Conservation (phyloP, 2,888 invertebrate species). For the Heliconius ethilla region DNA sequence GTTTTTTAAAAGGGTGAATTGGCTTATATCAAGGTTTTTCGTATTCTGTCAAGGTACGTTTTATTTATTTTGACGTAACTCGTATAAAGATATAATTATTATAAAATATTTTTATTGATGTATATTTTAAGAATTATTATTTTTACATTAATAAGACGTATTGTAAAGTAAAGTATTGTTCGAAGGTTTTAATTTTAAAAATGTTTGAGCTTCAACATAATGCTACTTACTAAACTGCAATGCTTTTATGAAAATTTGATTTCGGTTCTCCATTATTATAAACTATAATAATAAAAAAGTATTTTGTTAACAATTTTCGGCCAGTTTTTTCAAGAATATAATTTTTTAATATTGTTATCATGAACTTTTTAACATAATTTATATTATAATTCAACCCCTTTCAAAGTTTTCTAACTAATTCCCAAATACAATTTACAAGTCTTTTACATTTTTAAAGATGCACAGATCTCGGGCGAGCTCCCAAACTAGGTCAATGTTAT, state of each 20-base stretch:
- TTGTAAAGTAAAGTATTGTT: background rate
- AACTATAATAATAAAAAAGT: background rate
- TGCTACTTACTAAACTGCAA: background rate
- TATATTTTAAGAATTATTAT: background rate
- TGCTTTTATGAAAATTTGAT: background rate
- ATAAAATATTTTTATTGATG: background rate
- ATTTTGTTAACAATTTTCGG: background rate
- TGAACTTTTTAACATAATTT: background rate
- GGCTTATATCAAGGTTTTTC: too few species aligned
- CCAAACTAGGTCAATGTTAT: constrained; percentile 30
- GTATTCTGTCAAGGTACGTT: too few species aligned
- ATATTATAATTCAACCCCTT: background rate
- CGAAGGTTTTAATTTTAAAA: background rate
- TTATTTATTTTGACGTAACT: too few species aligned
- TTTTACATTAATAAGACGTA: background rate
- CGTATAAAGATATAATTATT: background rate
- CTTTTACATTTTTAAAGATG: constrained; percentile 22
- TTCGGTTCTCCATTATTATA: background rate
- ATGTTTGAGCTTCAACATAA: background rate
- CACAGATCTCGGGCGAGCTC: constrained; percentile 14
- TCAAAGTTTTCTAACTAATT: background rate
- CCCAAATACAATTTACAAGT: constrained; percentile 16
- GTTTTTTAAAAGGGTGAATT: too few species aligned
- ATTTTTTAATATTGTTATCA: background rate
- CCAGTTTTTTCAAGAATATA: background rate